Evolutionary conservation across 2,888 invertebrate genomes (phyloP).

Genomic region (Coleophora deauratella): DNA sequence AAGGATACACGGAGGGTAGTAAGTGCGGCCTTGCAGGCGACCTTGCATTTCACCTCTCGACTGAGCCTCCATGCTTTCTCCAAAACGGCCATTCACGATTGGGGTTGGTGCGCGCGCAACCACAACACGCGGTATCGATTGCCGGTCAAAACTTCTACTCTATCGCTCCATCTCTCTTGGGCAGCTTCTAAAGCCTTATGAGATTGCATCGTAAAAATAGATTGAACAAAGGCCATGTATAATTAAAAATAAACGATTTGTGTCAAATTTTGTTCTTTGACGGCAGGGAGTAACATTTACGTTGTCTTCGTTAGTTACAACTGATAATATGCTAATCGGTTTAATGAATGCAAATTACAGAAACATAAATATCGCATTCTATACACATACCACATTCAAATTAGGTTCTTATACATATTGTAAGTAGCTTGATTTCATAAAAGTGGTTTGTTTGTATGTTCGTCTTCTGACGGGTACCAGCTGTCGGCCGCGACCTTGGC

Average conservation of each 20-base stretch:
- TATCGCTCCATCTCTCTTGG: constrained; percentile 32
- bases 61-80: constrained; percentile 41
- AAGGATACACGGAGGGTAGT: constrained; percentile 49
- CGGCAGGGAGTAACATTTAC: too few relatives aligned
- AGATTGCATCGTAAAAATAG: constrained; percentile 26
- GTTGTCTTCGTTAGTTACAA: background rate
- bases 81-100: constrained; percentile 59
- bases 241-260: too few relatives aligned
- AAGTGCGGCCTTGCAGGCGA: constrained; percentile 57
- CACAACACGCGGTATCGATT: constrained; percentile 58
- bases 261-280: too few relatives aligned
- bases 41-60: constrained; percentile 50
- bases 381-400: too few relatives aligned
- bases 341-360: too few relatives aligned
- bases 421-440: too few relatives aligned
- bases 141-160: constrained; percentile 35
- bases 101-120: constrained; percentile 61
- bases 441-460: too few relatives aligned
- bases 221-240: background rate
- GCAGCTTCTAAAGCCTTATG: constrained; percentile 24
- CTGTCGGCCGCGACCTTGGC: constrained; percentile 46
- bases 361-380: too few relatives aligned
- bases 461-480: too few relatives aligned
- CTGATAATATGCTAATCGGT: too few relatives aligned
- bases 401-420: background rate